These are phyloP conservation scores for Poicephalus meyeri DNA, from an alignment of 2,113 vertebrate genomes.

Conservation along the genomic window DNA sequence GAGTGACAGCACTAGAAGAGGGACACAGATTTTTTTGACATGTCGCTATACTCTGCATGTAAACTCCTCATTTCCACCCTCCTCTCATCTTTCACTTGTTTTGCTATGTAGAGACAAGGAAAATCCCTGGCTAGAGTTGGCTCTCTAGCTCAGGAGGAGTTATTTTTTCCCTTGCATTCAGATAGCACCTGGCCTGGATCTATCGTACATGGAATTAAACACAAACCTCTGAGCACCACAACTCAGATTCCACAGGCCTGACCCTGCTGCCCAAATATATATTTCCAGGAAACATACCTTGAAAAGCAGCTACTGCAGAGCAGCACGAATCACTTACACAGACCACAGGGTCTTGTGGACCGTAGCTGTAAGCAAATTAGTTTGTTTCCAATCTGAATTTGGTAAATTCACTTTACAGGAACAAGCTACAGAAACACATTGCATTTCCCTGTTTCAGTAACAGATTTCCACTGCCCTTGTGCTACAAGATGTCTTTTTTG, in stretches of 20 bases:
- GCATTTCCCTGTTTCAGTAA: neutral
- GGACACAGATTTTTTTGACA: neutral
- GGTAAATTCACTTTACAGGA: neutral
- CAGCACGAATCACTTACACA: neutral
- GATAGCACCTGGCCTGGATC: conserved; percentile 13
- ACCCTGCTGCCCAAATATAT: neutral
- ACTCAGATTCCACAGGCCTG: conserved; percentile 1
- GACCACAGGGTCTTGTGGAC: neutral
- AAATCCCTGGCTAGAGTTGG: neutral
- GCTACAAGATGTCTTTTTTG: neutral
- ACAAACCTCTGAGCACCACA: neutral
- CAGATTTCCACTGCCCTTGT: neutral
- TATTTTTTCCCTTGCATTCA: neutral
- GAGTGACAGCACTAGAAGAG: neutral
- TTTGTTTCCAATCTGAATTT: neutral
- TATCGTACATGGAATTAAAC: neutral
- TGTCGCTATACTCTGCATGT: accelerated
- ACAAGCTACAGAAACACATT: neutral
- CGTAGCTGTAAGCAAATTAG: accelerated
- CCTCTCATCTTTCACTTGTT: neutral
- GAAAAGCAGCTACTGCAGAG: neutral
- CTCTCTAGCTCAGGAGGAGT: neutral
- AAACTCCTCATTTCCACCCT: neutral
- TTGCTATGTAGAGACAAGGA: neutral
- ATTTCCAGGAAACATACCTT: neutral